A percentile compares a stretch with the other conserved stretches of the same genome.
These are phyloP conservation scores for Pasiphila rectangulata DNA, from an alignment of 2,888 invertebrate genomes.

Conservation along the genomic window DNA sequence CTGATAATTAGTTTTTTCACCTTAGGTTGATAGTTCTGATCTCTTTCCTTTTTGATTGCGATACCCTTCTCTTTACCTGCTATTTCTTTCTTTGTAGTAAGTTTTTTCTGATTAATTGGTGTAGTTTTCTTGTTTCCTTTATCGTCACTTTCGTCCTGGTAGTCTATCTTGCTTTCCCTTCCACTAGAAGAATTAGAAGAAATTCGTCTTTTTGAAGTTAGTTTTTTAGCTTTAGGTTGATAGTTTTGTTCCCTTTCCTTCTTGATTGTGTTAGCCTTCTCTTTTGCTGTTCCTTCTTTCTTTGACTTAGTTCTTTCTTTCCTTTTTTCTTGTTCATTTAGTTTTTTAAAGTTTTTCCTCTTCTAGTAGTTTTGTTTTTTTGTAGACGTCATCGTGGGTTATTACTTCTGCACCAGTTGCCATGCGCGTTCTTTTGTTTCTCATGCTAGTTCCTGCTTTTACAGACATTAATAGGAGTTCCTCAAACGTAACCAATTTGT, in stretches of 20 bases:
- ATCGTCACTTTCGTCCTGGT: too few species aligned
- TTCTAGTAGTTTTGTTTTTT: constrained; percentile 5
- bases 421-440: constrained; percentile 1
- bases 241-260: not conserved
- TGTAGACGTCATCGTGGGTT: constrained; percentile 4
- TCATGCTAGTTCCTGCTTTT: constrained; percentile 18
- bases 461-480: constrained; percentile 13
- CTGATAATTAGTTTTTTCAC: too few species aligned
- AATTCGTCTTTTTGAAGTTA: not conserved
- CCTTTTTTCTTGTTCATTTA: not conserved
- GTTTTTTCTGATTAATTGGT: too few species aligned
- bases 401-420: constrained; percentile 9
- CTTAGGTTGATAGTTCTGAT: too few species aligned
- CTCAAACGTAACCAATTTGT: constrained; percentile 16
- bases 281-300: not conserved
- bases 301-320: not conserved
- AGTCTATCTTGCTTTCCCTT: too few species aligned
- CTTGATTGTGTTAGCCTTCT: not conserved
- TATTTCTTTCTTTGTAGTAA: too few species aligned
- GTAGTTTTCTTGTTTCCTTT: too few species aligned
- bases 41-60: too few species aligned
- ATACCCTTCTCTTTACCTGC: too few species aligned
- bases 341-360: not conserved
- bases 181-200: too few species aligned
- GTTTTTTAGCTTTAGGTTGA: too few species aligned